Conservation (phyloP, 53 echinoderm and acorn worm genomes). For the Echinarachnius parma region DNA sequence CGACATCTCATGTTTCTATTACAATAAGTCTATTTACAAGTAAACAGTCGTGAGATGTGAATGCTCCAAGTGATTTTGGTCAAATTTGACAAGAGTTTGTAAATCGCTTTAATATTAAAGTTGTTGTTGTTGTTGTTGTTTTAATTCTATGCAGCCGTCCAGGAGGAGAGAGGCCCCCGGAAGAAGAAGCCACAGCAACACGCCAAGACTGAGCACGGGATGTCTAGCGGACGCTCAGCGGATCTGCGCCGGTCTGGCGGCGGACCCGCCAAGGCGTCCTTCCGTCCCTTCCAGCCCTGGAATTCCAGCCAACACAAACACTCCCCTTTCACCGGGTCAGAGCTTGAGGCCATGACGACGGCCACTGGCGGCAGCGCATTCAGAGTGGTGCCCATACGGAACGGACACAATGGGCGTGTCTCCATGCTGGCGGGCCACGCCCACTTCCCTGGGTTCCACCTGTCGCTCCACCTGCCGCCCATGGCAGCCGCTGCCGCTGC, state of each 20-base stretch:
- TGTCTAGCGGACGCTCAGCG: constrained; percentile 34
- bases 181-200: constrained; percentile 83
- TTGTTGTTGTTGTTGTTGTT: too few species aligned
- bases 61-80: too few species aligned
- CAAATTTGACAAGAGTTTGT: too few species aligned
- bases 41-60: too few species aligned
- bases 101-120: too few species aligned
- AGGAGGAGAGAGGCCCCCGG: constrained; percentile 93
- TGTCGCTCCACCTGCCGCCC: constrained; percentile 60
- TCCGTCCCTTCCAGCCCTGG: constrained; percentile 98
- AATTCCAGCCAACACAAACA: constrained; percentile 43
- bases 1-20: too few species aligned
- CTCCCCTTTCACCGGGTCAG: constrained; percentile 52
- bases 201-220: constrained; percentile 39
- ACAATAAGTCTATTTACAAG: too few species aligned
- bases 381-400: constrained; percentile 77
- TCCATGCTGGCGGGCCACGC: constrained; percentile 39
- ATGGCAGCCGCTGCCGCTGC: constrained; percentile 33
- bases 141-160: constrained; percentile 63
- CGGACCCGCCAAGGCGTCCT: constrained; percentile 52
- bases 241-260: constrained; percentile 50
- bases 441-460: constrained; percentile 41
- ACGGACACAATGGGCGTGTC: constrained; percentile 48
- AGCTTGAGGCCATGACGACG: constrained; percentile 49
- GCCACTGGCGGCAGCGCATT: constrained; percentile 84